Conservation (phyloP, 2,113 vertebrate genomes). For the Oncorhynchus gorbuscha region DNA sequence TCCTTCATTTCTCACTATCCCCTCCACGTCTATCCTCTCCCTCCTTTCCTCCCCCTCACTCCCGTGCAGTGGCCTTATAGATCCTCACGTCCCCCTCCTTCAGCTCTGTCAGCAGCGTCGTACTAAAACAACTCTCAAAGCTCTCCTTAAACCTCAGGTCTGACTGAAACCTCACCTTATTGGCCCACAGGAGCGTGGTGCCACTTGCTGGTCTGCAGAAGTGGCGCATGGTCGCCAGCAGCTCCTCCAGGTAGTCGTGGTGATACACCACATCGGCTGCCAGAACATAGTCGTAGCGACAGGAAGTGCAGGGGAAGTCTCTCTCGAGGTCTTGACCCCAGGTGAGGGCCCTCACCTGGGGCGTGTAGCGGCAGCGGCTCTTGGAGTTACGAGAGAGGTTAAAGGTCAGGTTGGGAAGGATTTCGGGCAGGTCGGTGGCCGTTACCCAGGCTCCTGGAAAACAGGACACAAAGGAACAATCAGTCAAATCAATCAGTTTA, state of each 20-base stretch:
- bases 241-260: slow-evolving; percentile 76
- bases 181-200: slow-evolving; percentile 87
- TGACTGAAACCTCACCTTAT: slow-evolving; percentile 87
- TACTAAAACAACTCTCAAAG: slow-evolving; percentile 74
- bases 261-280: slow-evolving; percentile 90
- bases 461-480: too few species aligned
- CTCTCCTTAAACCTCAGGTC: slow-evolving; percentile 82
- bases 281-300: slow-evolving; percentile 82
- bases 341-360: slow-evolving; percentile 80
- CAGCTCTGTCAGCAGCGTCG: slow-evolving; percentile 79
- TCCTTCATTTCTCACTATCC: too few species aligned
- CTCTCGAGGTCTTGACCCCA: slow-evolving; percentile 81
- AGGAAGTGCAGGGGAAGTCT: slow-evolving; percentile 73
- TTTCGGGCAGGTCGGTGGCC: slow-evolving; percentile 86
- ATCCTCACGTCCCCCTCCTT: slow-evolving; percentile 81
- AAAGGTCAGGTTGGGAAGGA: slow-evolving; percentile 84
- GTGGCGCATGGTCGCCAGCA: slow-evolving; percentile 82
- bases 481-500: too few species aligned
- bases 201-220: slow-evolving; percentile 78
- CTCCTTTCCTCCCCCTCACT: slow-evolving; percentile 45
- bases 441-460: slow-evolving; percentile 86
- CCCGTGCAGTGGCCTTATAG: slow-evolving; percentile 75
- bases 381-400: slow-evolving; percentile 85
- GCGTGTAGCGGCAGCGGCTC: slow-evolving; percentile 71
- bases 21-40: background rate